Evolutionary conservation across 2,113 vertebrate species (phyloP).

Genomic region (Pelobates fuscus): DNA sequence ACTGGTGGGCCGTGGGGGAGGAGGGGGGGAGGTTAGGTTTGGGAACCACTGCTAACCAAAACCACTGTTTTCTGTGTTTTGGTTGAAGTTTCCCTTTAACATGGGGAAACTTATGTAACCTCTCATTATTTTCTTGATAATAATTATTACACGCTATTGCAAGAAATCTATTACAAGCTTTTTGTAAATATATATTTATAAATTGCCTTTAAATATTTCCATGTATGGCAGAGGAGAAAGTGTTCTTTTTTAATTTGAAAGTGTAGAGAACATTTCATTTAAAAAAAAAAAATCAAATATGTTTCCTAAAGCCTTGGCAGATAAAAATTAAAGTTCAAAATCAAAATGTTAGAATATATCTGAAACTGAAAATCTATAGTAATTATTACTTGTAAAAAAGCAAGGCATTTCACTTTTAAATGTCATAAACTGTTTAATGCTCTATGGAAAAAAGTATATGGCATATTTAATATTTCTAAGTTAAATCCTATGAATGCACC

Average conservation of each 20-base stretch:
- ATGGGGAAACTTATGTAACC: too few species aligned
- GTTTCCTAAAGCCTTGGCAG: neutral
- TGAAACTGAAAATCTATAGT: neutral
- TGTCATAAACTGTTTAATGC: neutral
- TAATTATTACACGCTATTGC: too few species aligned
- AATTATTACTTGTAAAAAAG: neutral
- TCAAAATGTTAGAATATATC: neutral
- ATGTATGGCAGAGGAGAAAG: neutral
- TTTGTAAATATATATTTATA: neutral
- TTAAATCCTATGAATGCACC: too few species aligned
- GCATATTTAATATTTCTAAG: neutral
- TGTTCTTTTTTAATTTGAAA: neutral
- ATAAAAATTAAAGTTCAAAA: neutral
- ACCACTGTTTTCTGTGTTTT: too few species aligned
- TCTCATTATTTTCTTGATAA: too few species aligned
- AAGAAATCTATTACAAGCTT: too few species aligned
- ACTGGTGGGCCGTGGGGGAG: too few species aligned
- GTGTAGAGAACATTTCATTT: too few species aligned
- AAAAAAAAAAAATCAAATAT: neutral
- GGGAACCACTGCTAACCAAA: too few species aligned
- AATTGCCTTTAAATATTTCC: neutral
- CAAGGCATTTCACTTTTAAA: slow-evolving; percentile 3
- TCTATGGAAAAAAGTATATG: neutral
- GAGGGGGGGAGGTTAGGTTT: too few species aligned
- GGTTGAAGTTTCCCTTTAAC: too few species aligned